phyloP scores from a whole-genome alignment of 2,113 vertebrate genomes.

The Myxocyprinus asiaticus region DNA sequence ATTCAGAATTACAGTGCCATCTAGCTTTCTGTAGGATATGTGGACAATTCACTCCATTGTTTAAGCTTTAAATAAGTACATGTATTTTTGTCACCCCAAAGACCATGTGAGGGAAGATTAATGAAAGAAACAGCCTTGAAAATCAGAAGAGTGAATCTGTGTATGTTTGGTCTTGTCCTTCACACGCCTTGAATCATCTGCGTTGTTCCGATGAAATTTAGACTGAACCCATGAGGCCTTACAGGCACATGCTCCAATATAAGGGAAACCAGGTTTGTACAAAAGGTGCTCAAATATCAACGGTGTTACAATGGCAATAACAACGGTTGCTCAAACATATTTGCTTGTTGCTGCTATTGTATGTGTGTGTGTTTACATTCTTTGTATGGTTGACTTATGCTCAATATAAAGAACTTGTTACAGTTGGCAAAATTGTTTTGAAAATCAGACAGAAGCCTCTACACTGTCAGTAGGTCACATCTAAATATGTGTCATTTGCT shows the following conservation, averaged over 20 bases:
- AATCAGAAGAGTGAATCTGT: neutral
- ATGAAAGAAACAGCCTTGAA: conserved; percentile 10
- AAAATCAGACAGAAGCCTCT: neutral
- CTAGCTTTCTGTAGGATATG: conserved; percentile 9
- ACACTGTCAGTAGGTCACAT: neutral
- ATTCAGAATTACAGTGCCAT: neutral
- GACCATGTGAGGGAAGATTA: neutral
- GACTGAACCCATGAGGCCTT: neutral
- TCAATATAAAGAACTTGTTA: no score
- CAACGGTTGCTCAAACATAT: no score
- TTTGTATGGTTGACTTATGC: neutral
- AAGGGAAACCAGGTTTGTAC: neutral
- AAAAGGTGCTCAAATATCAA: neutral
- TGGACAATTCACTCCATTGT: conserved; percentile 24
- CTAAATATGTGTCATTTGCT: neutral
- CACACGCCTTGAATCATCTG: neutral
- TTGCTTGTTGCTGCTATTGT: no score
- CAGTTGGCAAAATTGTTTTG: neutral
- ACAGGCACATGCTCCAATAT: neutral
- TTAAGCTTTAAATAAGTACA: conserved; percentile 37
- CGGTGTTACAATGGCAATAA: neutral
- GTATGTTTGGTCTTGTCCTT: conserved; percentile 2
- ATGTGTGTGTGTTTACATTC: no score
- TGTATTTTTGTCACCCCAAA: conserved; percentile 35
- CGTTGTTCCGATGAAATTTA: conserved; percentile 3